phyloP scores from a whole-genome alignment of 2,888 invertebrate species.

The Sclerodermus sp. region DNA sequence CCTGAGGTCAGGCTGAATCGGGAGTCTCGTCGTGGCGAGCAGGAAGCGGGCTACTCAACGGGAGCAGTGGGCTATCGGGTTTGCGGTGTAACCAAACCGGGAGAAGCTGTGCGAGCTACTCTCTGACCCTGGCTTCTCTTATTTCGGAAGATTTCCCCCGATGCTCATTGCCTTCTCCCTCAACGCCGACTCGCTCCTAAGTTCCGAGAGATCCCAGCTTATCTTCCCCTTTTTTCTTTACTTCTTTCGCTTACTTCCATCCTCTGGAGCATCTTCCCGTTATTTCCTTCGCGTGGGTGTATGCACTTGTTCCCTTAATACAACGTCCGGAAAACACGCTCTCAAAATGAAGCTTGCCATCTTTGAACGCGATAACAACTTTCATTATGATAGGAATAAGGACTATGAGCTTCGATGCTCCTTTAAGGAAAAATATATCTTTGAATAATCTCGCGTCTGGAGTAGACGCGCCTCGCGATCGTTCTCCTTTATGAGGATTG shows the following conservation, averaged over 20 bases:
- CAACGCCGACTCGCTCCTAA: conserved; percentile 34
- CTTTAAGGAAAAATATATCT: too few relatives aligned
- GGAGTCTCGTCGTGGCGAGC: conserved; percentile 11
- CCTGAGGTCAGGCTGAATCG: conserved; percentile 12
- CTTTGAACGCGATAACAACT: too few relatives aligned
- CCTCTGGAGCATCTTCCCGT: conserved; percentile 1
- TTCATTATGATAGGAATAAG: too few relatives aligned
- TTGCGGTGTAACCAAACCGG: conserved; percentile 40
- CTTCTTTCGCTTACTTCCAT: background rate
- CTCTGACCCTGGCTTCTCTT: conserved; percentile 32
- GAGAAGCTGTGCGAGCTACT: conserved; percentile 30
- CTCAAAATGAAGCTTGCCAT: too few relatives aligned
- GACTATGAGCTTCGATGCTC: too few relatives aligned
- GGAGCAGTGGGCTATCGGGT: conserved; percentile 37
- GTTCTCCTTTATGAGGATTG: too few relatives aligned
- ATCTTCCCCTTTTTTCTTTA: conserved; percentile 17
- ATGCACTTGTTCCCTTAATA: background rate
- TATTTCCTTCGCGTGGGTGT: conserved; percentile 8
- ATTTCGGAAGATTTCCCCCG: conserved; percentile 49
- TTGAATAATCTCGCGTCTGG: too few relatives aligned
- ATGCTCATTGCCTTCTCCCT: conserved; percentile 44
- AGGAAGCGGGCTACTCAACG: conserved; percentile 24
- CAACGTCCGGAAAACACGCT: too few relatives aligned
- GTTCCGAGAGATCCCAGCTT: conserved; percentile 32
- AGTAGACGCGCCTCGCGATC: too few relatives aligned